Conservation (phyloP, 2,797 vertebrate genomes). For the Avahi laniger region DNA sequence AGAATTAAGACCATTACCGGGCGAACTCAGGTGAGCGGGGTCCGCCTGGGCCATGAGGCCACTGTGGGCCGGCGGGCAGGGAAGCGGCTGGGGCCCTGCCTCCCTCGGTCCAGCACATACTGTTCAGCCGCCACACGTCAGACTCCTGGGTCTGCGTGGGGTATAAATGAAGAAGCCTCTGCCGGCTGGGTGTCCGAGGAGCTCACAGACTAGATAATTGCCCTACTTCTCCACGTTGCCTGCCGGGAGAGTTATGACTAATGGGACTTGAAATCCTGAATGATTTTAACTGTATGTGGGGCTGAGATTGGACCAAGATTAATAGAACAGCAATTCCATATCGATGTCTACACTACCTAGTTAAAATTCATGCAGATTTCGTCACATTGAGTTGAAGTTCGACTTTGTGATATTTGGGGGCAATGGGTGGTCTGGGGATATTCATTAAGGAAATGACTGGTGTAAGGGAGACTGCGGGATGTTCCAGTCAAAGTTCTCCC, state of each 20-base stretch:
- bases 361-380: not conserved
- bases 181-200: not conserved
- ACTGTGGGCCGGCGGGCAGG: rapidly evolving
- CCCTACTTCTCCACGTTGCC: not conserved
- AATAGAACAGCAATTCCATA: not conserved
- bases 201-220: not conserved
- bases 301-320: not conserved
- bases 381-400: not conserved
- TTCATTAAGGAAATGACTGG: not conserved
- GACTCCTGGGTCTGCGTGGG: not conserved
- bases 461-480: not conserved
- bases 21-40: not conserved
- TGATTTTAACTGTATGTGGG: not conserved
- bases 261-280: not conserved
- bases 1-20: not conserved
- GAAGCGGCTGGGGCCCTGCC: rapidly evolving
- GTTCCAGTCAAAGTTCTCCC: not conserved
- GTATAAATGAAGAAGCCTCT: not conserved
- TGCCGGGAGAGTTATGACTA: not conserved
- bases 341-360: not conserved
- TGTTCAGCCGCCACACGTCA: rapidly evolving
- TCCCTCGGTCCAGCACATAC: rapidly evolving
- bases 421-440: not conserved
- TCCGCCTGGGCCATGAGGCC: rapidly evolving
- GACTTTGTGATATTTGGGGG: not conserved